phyloP scores from a whole-genome alignment of 2,113 vertebrate genomes.

The Piprites chloris region DNA sequence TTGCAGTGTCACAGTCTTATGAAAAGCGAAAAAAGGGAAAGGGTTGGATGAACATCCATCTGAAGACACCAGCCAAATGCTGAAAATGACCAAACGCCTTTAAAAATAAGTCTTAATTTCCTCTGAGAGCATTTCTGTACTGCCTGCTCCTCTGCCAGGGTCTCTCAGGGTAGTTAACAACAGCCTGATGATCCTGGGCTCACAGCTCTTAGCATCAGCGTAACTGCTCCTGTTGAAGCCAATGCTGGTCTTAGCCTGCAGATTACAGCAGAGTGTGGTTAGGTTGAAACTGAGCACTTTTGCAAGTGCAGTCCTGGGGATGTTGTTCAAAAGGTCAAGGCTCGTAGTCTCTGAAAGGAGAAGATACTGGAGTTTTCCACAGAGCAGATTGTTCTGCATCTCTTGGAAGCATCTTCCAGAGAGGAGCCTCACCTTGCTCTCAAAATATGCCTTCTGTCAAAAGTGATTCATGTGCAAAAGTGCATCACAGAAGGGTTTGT shows the following conservation, averaged over 20 bases:
- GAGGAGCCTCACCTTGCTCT: neutral
- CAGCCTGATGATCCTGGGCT: neutral
- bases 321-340: neutral
- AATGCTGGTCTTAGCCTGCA: neutral
- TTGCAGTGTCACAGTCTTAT: neutral
- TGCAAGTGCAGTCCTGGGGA: neutral
- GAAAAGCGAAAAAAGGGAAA: neutral
- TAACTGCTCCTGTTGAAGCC: neutral
- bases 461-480: neutral
- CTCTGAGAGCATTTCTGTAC: neutral
- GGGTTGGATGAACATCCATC: neutral
- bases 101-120: neutral
- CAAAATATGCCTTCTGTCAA: neutral
- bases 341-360: neutral
- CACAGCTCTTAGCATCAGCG: neutral
- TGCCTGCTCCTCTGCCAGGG: accelerated
- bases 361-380: neutral
- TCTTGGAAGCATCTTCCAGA: neutral
- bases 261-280: neutral
- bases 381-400: neutral
- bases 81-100: neutral
- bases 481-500: neutral
- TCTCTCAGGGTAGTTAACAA: neutral
- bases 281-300: neutral
- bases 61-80: neutral